Conservation (phyloP, 2,797 vertebrate genomes). For the Enteromius fasciolatus region DNA sequence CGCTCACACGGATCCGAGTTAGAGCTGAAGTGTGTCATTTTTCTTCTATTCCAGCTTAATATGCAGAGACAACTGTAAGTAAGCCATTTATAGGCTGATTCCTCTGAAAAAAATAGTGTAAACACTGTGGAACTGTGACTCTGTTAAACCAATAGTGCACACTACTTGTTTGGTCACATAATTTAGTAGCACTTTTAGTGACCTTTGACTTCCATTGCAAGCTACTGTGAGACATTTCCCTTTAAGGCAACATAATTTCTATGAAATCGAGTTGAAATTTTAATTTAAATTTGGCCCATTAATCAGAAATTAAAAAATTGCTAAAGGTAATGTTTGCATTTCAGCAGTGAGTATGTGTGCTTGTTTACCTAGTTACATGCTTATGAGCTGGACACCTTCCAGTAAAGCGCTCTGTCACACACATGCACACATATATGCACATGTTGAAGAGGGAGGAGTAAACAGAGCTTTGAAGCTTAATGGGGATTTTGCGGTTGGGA, state of each 20-base stretch:
- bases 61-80: constrained; percentile 15
- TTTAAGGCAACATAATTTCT: neutral
- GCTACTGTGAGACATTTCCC: neutral
- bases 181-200: neutral
- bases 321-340: constrained; percentile 23
- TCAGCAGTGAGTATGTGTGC: constrained; percentile 18
- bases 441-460: constrained; percentile 43
- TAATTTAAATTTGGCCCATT: constrained; percentile 42
- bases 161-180: neutral
- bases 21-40: constrained; percentile 32
- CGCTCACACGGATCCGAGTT: neutral
- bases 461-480: constrained; percentile 58
- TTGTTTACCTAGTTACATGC: constrained; percentile 21
- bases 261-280: constrained; percentile 28
- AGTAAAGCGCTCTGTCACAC: constrained; percentile 30
- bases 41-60: constrained; percentile 24
- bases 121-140: neutral
- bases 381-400: constrained; percentile 30
- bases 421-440: constrained; percentile 41
- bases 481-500: constrained; percentile 55
- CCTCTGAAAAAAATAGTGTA: neutral
- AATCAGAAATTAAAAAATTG: constrained; percentile 46
- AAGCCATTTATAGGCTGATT: constrained; percentile 13
- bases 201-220: neutral
- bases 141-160: neutral